Evolutionary conservation across 23 tunicate genomes (phyloP), one percentile per base, ranked within the genome.

Genomic region (Ascidia mentula): DNA sequence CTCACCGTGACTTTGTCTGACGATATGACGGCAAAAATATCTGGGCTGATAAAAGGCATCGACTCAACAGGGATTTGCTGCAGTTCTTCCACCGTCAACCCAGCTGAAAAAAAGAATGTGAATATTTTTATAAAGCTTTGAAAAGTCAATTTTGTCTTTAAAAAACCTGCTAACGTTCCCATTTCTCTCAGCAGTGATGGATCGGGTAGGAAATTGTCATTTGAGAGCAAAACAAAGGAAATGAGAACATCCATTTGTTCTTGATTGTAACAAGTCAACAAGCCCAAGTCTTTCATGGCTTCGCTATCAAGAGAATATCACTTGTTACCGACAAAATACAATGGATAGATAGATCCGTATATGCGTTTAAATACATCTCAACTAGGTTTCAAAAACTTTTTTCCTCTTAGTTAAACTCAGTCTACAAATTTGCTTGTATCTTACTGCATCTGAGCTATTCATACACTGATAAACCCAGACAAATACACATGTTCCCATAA

Each of bases 1-100:
- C 65, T 53, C 31, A 69, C 83, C 85, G 34, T 72, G 26, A 81
- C 42, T 72, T 78, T 72, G 65, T 34, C 40, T 38, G 85, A 78
- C 37, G 85, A 37, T 42, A 81, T 81, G 13, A 69, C 26, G 0
- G 59, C 37, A 35, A 81, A 81, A 71, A 77, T 78, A 39, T 35
- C 33, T 32, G 78, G 77, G 13, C 18, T 37, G 24, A 81, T 36
- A 40, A 81, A 81, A 37, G 85, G 40, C 45, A 81, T 81, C 39
- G 85, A 81, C 38, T 81, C 85, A 32, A 81, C 78, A 26, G 85
- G 85, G 34, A 81, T 37, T n/a, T 32, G 60, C 33, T 77, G 26
- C 40, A 81, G 40, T 37, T 81, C 85, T 33, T 53, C 40, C 18
- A 18, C 72, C 26, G 77, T 32, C 46, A 81, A 39, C 42, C 85